These are phyloP conservation scores for Phymastichus coffea DNA, from an alignment of 1,140 invertebrate genomes.

Conservation along the genomic window DNA sequence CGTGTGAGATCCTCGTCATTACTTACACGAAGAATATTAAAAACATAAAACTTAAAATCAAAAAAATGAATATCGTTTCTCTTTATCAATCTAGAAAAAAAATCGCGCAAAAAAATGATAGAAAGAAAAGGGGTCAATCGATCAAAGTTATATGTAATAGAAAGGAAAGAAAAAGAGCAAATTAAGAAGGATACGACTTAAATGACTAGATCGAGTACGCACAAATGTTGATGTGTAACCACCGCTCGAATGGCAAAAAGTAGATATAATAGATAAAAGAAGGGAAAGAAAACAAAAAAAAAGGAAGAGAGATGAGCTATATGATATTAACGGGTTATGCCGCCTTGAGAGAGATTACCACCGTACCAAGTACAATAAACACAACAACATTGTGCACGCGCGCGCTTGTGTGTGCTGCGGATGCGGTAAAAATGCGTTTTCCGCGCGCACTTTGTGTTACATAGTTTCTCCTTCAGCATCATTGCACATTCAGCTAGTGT, in stretches of 20 bases:
- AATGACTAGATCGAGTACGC: slow-evolving; percentile 41
- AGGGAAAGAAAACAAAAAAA: slow-evolving; percentile 28
- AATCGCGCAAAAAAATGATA: slow-evolving; percentile 11
- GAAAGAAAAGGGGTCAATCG: slow-evolving; percentile 18
- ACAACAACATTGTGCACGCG: slow-evolving; percentile 52
- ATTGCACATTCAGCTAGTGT: not conserved
- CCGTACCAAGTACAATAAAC: slow-evolving; percentile 49
- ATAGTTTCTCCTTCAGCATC: not conserved
- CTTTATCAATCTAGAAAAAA: slow-evolving; percentile 21
- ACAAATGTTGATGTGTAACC: slow-evolving; percentile 30
- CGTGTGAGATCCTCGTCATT: slow-evolving; percentile 22
- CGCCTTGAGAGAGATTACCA: slow-evolving; percentile 46
- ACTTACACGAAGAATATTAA: slow-evolving; percentile 14
- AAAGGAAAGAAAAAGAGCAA: slow-evolving; percentile 11
- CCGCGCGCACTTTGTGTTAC: slow-evolving; percentile 10
- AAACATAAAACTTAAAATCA: slow-evolving; percentile 20
- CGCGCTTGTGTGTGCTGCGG: too few relatives aligned
- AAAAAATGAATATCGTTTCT: slow-evolving; percentile 13
- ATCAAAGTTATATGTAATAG: slow-evolving; percentile 19
- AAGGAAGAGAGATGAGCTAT: slow-evolving; percentile 26
- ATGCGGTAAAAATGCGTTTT: too few relatives aligned
- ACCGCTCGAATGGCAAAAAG: slow-evolving; percentile 28
- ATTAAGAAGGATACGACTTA: slow-evolving; percentile 29
- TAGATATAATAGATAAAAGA: slow-evolving; percentile 19
- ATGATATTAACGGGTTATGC: slow-evolving; percentile 55